Percentiles rank a stretch among this genome's conserved stretches.
Evolutionary conservation across 2,888 invertebrate species (phyloP).

Genomic region (Agrypnus murinus): DNA sequence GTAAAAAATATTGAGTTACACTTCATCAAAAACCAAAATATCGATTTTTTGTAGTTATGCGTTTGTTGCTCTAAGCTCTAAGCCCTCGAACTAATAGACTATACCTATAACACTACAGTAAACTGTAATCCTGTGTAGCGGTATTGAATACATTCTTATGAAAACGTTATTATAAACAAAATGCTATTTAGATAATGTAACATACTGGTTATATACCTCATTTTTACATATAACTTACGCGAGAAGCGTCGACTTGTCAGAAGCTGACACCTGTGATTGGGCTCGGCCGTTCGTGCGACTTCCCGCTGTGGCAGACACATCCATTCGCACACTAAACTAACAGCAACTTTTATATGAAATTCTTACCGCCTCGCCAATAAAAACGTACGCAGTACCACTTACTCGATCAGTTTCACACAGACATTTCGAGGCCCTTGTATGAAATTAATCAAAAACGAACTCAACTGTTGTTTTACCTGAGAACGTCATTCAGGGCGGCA

Average conservation of each 20-base stretch:
- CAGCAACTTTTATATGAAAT: constrained; percentile 46
- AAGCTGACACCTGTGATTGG: constrained; percentile 64
- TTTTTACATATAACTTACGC: constrained; percentile 32
- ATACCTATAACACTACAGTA: too few species aligned
- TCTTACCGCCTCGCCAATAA: constrained; percentile 40
- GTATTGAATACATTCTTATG: not conserved
- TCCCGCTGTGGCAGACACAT: constrained; percentile 64
- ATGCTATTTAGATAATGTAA: constrained; percentile 3
- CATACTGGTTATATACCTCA: constrained; percentile 6
- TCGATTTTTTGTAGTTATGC: too few species aligned
- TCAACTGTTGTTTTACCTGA: constrained; percentile 48
- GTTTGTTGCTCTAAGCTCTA: too few species aligned
- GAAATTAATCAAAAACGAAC: constrained; percentile 55
- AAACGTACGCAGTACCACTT: constrained; percentile 37
- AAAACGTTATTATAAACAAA: not conserved
- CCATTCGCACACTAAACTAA: constrained; percentile 58
- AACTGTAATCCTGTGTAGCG: too few species aligned
- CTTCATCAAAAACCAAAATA: too few species aligned
- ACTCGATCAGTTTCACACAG: constrained; percentile 48
- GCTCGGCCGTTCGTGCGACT: constrained; percentile 62
- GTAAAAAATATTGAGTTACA: too few species aligned
- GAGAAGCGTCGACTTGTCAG: constrained; percentile 52
- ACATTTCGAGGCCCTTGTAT: constrained; percentile 51
- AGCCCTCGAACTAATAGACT: too few species aligned
- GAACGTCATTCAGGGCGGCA: constrained; percentile 53